These are phyloP conservation scores for Nomada fucata DNA, from an alignment of 2,888 invertebrate genomes.

Conservation along the genomic window DNA sequence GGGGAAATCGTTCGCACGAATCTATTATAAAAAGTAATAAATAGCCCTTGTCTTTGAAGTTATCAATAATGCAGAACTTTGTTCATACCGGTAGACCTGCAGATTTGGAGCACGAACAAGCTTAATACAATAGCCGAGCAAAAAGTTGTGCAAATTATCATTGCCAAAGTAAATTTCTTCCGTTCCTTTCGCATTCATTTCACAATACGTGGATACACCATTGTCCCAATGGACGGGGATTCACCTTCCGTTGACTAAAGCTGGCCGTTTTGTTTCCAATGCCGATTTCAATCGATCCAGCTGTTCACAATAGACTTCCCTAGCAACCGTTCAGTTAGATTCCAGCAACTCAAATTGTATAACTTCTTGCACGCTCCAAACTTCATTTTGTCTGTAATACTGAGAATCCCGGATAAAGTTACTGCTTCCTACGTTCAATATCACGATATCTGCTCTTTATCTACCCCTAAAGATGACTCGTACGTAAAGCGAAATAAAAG, in stretches of 20 bases:
- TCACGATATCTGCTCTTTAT: constrained; percentile 3
- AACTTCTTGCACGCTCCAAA: constrained; percentile 6
- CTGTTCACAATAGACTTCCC: constrained; percentile 27
- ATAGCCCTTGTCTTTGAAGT: too few relatives aligned
- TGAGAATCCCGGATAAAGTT: constrained; percentile 10
- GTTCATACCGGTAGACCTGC: too few relatives aligned
- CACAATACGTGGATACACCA: constrained; percentile 15
- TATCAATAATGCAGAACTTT: too few relatives aligned
- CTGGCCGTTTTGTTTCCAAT: constrained; percentile 27
- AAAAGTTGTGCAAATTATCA: not conserved
- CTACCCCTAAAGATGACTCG: not conserved
- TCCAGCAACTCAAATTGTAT: constrained; percentile 6
- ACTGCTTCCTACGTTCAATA: not conserved
- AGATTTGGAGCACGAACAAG: not conserved
- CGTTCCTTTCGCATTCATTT: not conserved
- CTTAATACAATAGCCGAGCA: not conserved
- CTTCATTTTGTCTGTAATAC: constrained; percentile 23
- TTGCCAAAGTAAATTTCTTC: not conserved
- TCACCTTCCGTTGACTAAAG: constrained; percentile 15
- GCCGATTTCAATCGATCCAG: constrained; percentile 28
- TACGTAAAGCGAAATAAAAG: not conserved
- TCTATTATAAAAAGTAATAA: too few relatives aligned
- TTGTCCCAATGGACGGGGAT: constrained; percentile 6
- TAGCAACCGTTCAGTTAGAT: constrained; percentile 18
- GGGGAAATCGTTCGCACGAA: too few relatives aligned